phyloP scores from a whole-genome alignment of 2,797 vertebrate species.

The Epinephelus awoara region DNA sequence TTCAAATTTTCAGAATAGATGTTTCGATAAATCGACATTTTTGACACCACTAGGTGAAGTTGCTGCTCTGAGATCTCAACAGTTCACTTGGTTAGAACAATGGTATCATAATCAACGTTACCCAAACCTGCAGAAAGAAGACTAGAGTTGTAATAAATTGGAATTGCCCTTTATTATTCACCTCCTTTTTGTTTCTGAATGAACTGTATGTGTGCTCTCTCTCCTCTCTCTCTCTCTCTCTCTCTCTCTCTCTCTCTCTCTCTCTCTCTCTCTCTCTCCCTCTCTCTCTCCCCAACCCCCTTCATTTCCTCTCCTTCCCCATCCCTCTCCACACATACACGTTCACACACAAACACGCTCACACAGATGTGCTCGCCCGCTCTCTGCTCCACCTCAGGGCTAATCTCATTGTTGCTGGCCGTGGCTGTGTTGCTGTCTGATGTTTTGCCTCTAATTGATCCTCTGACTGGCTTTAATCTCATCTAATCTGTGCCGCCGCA shows the following conservation, averaged over 20 bases:
- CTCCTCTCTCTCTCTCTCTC: constrained; percentile 7
- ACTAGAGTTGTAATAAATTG: neutral
- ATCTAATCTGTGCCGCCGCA: constrained; percentile 86
- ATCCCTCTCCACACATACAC: constrained; percentile 16
- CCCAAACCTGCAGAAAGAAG: neutral
- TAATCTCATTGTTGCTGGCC: constrained; percentile 85
- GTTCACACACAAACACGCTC: constrained; percentile 24
- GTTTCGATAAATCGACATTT: too few species aligned
- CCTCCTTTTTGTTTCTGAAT: constrained; percentile 20
- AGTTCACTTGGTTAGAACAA: neutral
- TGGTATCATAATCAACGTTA: neutral
- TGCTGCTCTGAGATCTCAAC: too few species aligned
- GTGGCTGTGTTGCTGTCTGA: constrained; percentile 83
- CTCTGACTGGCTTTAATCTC: constrained; percentile 88
- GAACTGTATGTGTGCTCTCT: constrained; percentile 24
- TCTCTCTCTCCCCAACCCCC: constrained; percentile 10
- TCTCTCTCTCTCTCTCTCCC: neutral
- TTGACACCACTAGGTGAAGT: too few species aligned
- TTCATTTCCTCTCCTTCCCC: constrained; percentile 38
- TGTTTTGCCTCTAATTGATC: constrained; percentile 89
- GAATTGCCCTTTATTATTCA: neutral
- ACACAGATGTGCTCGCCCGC: constrained; percentile 55
- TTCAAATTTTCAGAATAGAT: too few species aligned
- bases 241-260: neutral
- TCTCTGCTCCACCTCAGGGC: constrained; percentile 75